Base-by-base conservation (phyloP, 2,888 invertebrate genomes). In the Griposia aprilina region DNA sequence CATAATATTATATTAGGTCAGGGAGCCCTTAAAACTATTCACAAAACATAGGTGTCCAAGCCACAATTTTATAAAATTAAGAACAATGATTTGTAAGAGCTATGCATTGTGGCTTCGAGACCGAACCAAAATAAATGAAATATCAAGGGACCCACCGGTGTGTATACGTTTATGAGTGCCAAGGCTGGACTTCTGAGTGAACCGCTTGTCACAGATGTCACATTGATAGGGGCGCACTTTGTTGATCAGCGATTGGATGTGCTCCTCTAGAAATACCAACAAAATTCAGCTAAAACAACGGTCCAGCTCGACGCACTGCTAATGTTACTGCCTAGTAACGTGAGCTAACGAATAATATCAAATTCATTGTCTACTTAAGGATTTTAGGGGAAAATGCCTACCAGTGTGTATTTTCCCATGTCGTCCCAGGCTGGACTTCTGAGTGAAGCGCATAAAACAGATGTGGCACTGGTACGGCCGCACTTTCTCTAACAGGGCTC, bases 111-210 rank as follows among this genome's bases (percentile, higher is more conserved):
- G 96, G 94, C 96, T 96, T 91, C 89, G 96, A 96, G 88, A 96
- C 96, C 96, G 92, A 92, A 92, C 91, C 92, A 92, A 94, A 94
- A 94, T 93, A 94, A 94, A 95, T 92, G 93, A 92, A 95, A 95
- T 95, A 93, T 95, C 94, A 95, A 95, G 96, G 96, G 96, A 97
- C 97, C 97, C 98, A 97, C 97, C 97, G 90, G 98, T 98, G 95
- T 98, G 98, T 91, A 98, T 98, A 93, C 98, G 97, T 94, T 98
- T 98, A 97, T 98, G 98, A 92, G 98, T 98, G 96, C 98, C 98
- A 91, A 98, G 97, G 96, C 98, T 98, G 94, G 98, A 98, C 96
- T 98, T 98, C 97, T 98, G 98, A 89, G 98, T 98, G 96, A 98
- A 98, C 94, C 98, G 97, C 97, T 98, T 98, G 94, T 98, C 97